Evolutionary conservation across 2,888 invertebrate species (phyloP), one percentile per base, ranked within the genome.

Genomic region (Sericinus montela): DNA sequence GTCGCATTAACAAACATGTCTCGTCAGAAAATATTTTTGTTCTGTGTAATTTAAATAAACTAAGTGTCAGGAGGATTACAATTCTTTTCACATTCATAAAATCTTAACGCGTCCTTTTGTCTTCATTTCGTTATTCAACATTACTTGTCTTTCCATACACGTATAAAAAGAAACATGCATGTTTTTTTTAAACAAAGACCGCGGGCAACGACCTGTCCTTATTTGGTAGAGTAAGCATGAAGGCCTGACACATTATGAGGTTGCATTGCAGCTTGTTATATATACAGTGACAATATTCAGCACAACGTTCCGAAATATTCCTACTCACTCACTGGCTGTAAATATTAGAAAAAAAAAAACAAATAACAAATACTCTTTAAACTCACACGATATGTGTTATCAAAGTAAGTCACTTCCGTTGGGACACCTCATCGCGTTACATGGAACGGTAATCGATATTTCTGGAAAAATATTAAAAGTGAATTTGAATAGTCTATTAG

Each of bases 161-260:
- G 81, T 75, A 67, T 68, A 65, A 68, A 60, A 58, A 67, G 50
- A 50, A 45, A 45, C 50, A 50, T 75, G 73, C 74, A 72, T 72
- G 74, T 75, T 75, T 74, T 76, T 77, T 82, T 80, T 73, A 69
- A 85, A 84, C 84, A 85, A 83, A 83, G 80, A 72, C 66, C 67
- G 52, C 67, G 70, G 84, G 73, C 83, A 80, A 73, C 67, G 84
- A 82, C 84, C 85, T 67, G 66, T 63, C 85, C 84, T 77, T 84
- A 82, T 83, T 82, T 76, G 83, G 82, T 67, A 64, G 72, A 76
- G 69, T 63, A 74, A 73, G 69, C 73, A 58, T 57, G 52, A 55
- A 40, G 58, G 57, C 57, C n/a, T n/a, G 56, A 58, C 56, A 57
- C 54, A 57, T 57, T 57, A 65, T 52, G 62, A 57, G 56, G 56